Conservation (phyloP, 2,797 vertebrate species). For the Channa striata region DNA sequence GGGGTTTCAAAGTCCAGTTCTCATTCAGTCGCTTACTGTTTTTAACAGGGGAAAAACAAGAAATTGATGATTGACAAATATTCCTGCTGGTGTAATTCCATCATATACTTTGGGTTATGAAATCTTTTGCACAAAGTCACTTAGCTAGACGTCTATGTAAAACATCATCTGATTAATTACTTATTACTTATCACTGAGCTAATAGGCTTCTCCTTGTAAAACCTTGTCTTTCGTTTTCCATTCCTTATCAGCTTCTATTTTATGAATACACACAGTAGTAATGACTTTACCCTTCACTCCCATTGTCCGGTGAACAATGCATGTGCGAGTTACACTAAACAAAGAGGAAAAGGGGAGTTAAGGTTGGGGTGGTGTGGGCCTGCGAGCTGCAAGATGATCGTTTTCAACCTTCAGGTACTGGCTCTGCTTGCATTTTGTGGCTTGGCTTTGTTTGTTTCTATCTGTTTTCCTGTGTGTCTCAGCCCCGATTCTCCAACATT, state of each 20-base stretch:
- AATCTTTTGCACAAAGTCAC: conserved; percentile 3
- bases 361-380: conserved; percentile 2
- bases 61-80: conserved; percentile 37
- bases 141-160: background rate
- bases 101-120: conserved; percentile 6
- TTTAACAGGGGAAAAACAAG: background rate
- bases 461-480: conserved; percentile 57
- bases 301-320: background rate
- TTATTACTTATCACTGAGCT: conserved; percentile 11
- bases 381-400: conserved; percentile 18
- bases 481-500: conserved; percentile 58
- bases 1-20: background rate
- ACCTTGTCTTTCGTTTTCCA: background rate
- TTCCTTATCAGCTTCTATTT: conserved; percentile 15
- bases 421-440: background rate
- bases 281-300: background rate
- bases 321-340: conserved; percentile 16
- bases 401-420: conserved; percentile 5
- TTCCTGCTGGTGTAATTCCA: background rate
- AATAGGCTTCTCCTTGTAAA: conserved; percentile 10
- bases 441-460: conserved; percentile 20
- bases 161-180: conserved; percentile 8
- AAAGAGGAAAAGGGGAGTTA: conserved; percentile 38
- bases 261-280: conserved; percentile 4
- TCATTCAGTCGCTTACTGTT: background rate